Evolutionary conservation across 2,888 invertebrate genomes (phyloP), one percentile per base, ranked within the genome.

Genomic region (Automeris io): DNA sequence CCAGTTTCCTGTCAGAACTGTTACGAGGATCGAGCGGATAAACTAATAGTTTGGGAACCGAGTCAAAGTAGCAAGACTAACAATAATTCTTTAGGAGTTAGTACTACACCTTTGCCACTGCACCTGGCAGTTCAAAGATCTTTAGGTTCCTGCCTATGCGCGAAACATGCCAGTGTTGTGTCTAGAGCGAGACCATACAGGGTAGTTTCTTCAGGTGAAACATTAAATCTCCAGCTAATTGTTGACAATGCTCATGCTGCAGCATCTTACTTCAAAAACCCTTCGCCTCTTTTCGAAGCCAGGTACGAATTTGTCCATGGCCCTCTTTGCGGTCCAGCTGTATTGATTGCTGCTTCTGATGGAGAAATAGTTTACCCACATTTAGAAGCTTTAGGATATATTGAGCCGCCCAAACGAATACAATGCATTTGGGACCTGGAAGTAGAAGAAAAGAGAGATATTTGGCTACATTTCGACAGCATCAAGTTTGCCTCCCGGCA

Each of bases 241-340:
- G 91, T 96, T 0, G 95, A 96, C 58, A 93, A 93, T 8, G 92
- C 93, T 8, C 95, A 95, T 59, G 94, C 95, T 2, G 94, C 95
- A 1, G 90, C 93, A 0, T 95, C 93, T 37, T 96, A 96, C 71
- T 96, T 96, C 78, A 96, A 96, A 69, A 94, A 95, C 59, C 90
- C 92, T 2, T 90, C 91, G 22, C 93, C 96, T 0, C 85, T 96
- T 3, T 96, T 96, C 63, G 93, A 95, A 70, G 96, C 96, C 0
- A 89, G 90, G 3, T 97, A 95, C 66, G 95, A 95, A 66, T 96
- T 96, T 61, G 94, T 95, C 1, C 96, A 96, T 55, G 95, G 95
- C 1, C 95, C 95, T 0, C 80, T 95, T 1, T 96, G 96, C 63
- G 96, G 96, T 0, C 95, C 95, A 0, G 91, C 95, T 0, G 90